Evolutionary conservation across 2,888 invertebrate genomes (phyloP), one percentile per base, ranked within the genome.

Genomic region (Caenorhabditis uteleia): DNA sequence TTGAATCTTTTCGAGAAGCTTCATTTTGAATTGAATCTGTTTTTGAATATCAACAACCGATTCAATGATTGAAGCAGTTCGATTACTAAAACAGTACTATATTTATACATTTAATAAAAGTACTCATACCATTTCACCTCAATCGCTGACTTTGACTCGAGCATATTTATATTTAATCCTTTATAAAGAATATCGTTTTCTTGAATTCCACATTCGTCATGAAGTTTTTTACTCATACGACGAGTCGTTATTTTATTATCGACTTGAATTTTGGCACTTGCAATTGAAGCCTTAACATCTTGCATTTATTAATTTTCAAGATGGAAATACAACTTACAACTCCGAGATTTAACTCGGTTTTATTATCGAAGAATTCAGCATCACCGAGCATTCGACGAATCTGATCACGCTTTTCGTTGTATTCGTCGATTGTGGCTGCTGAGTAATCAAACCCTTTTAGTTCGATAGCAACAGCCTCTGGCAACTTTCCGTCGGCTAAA

Each of bases 21-120:
- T 70, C 26, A 70, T 61, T 54, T 78, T 78, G 70, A 76, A 77
- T 40, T 72, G 60, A 23, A 78, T 61, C 43, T 78, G 78, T 34
- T 74, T 75, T 26, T 76, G 77, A 48, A 75, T 75, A 55, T 77
- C 77, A 42, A 75, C 71, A 34, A 69, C 69, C 2, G 70, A 70
- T 34, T 77, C 78, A 34, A 72, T 55, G 16, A 77, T 61, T 8
- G 73, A 71, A 16, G 74, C 77, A 31, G 68, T 60, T 12, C 78
- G 70, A 25, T 50, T 49, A 33, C 78, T 78, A 48, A 33, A 76
- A 66, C 12, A 25, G n/a, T 26, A 18, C 21, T 8, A 20, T 34
- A 20, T 25, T 23, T 10, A 8, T 33, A 18, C 33, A 14, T 10
- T 33, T 10, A 12, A 33, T 12, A 33, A 44, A 40, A 60, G n/a